Conservation (phyloP, 2,113 vertebrate species). For the Marmota monax region DNA sequence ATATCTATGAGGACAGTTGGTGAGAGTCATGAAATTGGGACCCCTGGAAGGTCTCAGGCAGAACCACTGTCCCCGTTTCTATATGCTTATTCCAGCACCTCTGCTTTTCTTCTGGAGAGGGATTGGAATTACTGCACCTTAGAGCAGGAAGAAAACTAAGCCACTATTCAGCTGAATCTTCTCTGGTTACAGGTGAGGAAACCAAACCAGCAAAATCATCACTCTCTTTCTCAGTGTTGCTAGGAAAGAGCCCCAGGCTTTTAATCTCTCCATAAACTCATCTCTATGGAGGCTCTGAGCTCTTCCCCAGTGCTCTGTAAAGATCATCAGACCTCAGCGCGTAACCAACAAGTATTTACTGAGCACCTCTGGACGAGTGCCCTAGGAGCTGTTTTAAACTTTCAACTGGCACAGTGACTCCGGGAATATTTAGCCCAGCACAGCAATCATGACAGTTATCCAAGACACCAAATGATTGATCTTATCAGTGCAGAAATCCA, state of each 20-base stretch:
- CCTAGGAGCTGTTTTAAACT: conserved; percentile 13
- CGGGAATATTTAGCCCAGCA: background rate
- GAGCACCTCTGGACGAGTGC: background rate
- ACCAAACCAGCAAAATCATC: background rate
- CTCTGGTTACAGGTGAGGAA: conserved; percentile 17
- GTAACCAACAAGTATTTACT: background rate
- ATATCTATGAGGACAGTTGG: background rate
- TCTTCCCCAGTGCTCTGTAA: background rate
- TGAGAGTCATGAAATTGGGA: background rate
- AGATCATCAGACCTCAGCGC: background rate
- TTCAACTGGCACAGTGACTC: background rate
- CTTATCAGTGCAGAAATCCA: background rate
- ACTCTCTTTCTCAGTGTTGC: background rate
- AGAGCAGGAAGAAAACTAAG: background rate
- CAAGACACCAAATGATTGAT: background rate
- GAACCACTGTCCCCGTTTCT: background rate
- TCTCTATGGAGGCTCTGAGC: background rate
- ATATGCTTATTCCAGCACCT: background rate
- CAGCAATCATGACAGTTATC: background rate
- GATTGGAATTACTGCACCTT: background rate
- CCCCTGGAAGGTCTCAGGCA: background rate
- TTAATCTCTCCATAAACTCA: background rate
- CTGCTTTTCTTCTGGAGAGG: background rate
- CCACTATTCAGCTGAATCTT: background rate
- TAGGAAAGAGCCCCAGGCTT: background rate